phyloP scores from a whole-genome alignment of 2,797 vertebrate species.

The Pteropus rufus region DNA sequence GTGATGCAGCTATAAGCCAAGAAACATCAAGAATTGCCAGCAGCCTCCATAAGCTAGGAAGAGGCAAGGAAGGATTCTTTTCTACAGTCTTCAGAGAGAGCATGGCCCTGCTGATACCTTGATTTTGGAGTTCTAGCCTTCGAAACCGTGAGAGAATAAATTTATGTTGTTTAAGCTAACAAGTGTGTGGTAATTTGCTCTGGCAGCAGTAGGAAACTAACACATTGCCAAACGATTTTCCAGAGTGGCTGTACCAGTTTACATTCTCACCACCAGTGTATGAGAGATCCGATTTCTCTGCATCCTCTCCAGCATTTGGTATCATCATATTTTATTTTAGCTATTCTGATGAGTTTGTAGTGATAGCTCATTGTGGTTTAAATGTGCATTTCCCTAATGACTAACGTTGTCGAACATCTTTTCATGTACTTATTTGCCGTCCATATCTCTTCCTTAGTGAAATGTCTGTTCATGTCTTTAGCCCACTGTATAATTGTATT shows the following conservation, averaged over 20 bases:
- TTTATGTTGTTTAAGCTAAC: not conserved
- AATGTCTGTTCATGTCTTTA: slow-evolving; percentile 12
- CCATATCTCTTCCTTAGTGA: not conserved
- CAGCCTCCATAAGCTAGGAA: not conserved
- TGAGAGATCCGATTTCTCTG: not conserved
- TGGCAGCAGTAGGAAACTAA: not conserved
- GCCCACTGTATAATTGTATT: slow-evolving; percentile 1
- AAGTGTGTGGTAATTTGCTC: not conserved
- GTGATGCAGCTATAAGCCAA: not conserved
- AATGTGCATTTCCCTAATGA: not conserved
- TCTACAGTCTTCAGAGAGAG: not conserved
- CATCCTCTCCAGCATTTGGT: not conserved
- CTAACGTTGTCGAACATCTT: not conserved
- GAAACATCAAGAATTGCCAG: not conserved
- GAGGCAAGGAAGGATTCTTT: not conserved
- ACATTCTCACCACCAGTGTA: not conserved
- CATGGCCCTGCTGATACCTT: not conserved
- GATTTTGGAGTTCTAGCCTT: not conserved
- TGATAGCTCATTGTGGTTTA: not conserved
- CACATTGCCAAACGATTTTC: not conserved
- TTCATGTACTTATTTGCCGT: not conserved
- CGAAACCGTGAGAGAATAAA: not conserved
- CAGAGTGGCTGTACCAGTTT: not conserved
- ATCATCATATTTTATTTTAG: not conserved
- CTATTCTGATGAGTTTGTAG: not conserved